Conservation (phyloP, 2,888 invertebrate genomes). For the Amitus sp. region DNA sequence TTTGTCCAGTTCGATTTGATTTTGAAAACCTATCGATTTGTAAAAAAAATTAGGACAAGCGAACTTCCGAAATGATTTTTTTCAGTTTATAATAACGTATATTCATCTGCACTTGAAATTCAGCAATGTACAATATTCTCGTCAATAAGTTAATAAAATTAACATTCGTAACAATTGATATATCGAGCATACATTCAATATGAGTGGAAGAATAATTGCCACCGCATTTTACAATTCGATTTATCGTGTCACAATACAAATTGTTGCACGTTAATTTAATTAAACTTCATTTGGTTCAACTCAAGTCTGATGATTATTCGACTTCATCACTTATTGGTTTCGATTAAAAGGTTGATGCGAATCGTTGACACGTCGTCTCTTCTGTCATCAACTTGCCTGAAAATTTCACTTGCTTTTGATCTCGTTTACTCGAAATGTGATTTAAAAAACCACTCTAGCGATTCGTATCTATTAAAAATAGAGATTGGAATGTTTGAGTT, state of each 20-base stretch:
- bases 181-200: not conserved
- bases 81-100: not conserved
- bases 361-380: conserved; percentile 9
- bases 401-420: no score
- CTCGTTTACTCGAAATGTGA: no score
- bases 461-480: no score
- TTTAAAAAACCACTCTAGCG: no score
- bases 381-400: no score
- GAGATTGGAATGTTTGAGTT: no score
- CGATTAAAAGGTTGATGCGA: conserved; percentile 8
- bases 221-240: conserved; percentile 1
- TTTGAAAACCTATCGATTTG: no score
- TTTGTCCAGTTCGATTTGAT: no score
- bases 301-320: not conserved
- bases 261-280: no score
- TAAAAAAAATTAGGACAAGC: no score
- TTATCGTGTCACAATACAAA: conserved; percentile 9
- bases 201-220: not conserved
- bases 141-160: not conserved
- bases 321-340: conserved; percentile 14
- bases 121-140: not conserved
- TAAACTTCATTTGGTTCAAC: conserved; percentile 5
- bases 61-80: no score
- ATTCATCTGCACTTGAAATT: not conserved
- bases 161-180: not conserved